phyloP scores from a whole-genome alignment of 1,140 invertebrate species.

The Octopus bimaculoides region DNA sequence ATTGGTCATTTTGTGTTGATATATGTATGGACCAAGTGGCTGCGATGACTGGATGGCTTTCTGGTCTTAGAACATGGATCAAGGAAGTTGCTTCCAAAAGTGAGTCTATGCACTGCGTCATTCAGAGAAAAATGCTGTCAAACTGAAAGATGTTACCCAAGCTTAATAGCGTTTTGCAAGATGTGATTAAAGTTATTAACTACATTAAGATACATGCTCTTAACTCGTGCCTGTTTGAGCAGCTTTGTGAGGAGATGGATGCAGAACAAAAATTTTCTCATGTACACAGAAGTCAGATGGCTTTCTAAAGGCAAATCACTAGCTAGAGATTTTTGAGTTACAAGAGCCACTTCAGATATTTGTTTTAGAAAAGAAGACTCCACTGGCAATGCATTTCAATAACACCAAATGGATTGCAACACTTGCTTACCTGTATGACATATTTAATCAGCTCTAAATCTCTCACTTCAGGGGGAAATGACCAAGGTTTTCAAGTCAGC shows the following conservation, averaged over 20 bases:
- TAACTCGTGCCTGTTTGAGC: constrained; percentile 3
- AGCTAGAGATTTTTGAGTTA: constrained; percentile 27
- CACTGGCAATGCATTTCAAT: not conserved
- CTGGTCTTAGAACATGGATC: not conserved
- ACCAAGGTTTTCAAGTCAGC: constrained; percentile 97
- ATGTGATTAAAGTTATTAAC: constrained; percentile 10
- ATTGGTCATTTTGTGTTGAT: constrained; percentile 6
- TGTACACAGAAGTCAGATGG: not conserved
- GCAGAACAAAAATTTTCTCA: not conserved
- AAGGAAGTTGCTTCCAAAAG: not conserved
- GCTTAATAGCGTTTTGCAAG: constrained; percentile 12
- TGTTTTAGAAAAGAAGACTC: not conserved
- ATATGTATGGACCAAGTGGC: not conserved
- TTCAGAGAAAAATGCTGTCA: not conserved
- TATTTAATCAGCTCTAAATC: constrained; percentile 3
- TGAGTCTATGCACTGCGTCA: constrained; percentile 9
- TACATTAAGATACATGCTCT: not conserved
- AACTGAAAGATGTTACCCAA: constrained; percentile 23
- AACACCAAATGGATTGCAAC: not conserved
- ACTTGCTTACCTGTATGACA: constrained; percentile 8
- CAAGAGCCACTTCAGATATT: not conserved
- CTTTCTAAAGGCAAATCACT: constrained; percentile 11
- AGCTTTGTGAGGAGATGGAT: not conserved
- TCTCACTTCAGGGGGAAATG: constrained; percentile 52
- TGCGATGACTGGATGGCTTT: not conserved